Percentiles rank a stretch among this genome's conserved stretches.
phyloP scores from a whole-genome alignment of 2,888 invertebrate species.

The Tuta absoluta region DNA sequence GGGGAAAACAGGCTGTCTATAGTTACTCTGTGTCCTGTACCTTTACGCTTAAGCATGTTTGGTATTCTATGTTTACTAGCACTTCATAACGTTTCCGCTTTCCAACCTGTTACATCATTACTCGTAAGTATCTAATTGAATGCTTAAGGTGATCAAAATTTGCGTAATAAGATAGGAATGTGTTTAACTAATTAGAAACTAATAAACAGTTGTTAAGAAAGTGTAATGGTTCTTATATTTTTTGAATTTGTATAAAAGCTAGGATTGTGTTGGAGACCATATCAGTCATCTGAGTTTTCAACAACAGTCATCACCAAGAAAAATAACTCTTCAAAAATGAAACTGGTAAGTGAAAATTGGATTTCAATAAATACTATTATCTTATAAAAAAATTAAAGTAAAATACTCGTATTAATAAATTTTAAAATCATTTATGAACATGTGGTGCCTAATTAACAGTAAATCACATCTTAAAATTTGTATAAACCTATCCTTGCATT shows the following conservation, averaged over 20 bases:
- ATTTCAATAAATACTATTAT: not conserved
- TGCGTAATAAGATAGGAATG: conserved; percentile 4
- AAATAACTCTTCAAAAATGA: conserved; percentile 41
- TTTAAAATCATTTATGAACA: too few species aligned
- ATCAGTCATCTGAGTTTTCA: conserved; percentile 15
- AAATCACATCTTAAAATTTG: too few species aligned
- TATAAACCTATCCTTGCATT: too few species aligned
- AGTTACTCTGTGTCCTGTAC: not conserved
- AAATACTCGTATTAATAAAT: too few species aligned
- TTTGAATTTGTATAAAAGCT: conserved; percentile 18
- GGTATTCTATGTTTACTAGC: not conserved
- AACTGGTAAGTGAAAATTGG: conserved; percentile 42
- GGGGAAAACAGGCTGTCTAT: conserved; percentile 4
- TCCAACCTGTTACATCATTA: conserved; percentile 3
- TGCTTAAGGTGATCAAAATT: not conserved
- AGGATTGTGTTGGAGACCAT: not conserved
- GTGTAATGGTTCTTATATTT: not conserved
- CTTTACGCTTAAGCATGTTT: not conserved
- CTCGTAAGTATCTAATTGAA: not conserved
- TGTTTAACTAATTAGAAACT: conserved; percentile 1
- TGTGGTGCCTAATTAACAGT: too few species aligned
- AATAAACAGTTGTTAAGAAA: conserved; percentile 1
- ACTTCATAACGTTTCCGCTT: not conserved
- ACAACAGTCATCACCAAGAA: not conserved
- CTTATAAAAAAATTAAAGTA: not conserved